These are phyloP conservation scores for Brachyalestes nurse DNA, from an alignment of 2,797 vertebrate genomes.

Conservation along the genomic window DNA sequence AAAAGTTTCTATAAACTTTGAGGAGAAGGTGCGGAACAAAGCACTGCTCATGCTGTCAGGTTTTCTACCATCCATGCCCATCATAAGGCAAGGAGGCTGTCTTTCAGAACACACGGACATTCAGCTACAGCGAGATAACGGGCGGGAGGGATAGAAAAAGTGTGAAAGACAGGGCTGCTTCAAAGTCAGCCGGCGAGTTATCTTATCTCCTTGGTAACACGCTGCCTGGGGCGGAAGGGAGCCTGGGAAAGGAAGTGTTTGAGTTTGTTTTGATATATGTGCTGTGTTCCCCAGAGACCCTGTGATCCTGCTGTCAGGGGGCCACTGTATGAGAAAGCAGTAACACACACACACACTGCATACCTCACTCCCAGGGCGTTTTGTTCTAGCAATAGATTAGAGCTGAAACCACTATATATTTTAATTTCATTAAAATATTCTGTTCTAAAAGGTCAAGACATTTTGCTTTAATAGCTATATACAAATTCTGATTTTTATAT, in stretches of 20 bases:
- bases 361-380: neutral
- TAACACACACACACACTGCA: conserved; percentile 45
- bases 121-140: neutral
- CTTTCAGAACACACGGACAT: neutral
- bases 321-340: conserved; percentile 35
- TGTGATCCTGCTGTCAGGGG: conserved; percentile 49
- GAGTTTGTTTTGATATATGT: conserved; percentile 57
- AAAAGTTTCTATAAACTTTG: neutral
- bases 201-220: conserved; percentile 51
- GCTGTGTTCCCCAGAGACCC: conserved; percentile 48
- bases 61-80: neutral
- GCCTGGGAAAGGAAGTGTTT: conserved; percentile 65
- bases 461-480: no score
- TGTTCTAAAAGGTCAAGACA: no score
- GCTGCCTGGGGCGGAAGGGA: conserved; percentile 43
- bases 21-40: neutral
- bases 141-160: neutral
- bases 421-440: no score
- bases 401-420: no score
- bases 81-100: neutral
- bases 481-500: no score
- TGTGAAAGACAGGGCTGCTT: conserved; percentile 4
- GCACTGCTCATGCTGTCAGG: neutral
- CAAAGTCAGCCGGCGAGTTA: conserved; percentile 24
- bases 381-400: neutral